Evolutionary conservation across 1,140 invertebrate genomes (phyloP), one percentile per base, ranked within the genome.

Genomic region (Drosophila pseudoananassae): DNA sequence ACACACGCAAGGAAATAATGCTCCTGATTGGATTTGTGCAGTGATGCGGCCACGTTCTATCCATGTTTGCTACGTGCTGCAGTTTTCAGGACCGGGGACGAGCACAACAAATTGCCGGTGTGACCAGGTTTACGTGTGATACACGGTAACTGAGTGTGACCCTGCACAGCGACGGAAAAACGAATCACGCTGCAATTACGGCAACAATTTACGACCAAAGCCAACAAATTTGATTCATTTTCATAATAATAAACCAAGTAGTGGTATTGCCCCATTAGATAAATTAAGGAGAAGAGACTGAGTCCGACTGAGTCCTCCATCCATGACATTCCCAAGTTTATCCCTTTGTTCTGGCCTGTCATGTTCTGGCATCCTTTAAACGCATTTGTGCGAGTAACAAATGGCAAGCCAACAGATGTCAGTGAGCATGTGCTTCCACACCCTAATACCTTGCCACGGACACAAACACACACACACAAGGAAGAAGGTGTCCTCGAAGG

Each of bases 1-100:
- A 47, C 20, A 68, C 60, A 38, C 40, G 46, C 56, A 65, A 33
- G 58, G 53, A 66, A 82, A 70, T 58, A 82, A 68, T 76, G 74
- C 70, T 49, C 69, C 65, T 88, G 82, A 85, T 85, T 85, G 82
- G 78, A 85, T 88, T 85, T 76, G 71, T 76, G 54, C 61, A 76
- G 63, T 75, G 61, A 75, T 76, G 71, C 73, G 61, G 53, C 60
- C 71, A 66, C 72, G 53, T 75, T 66, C 40, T 12, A 63, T 56
- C 20, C 20, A 31, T 47, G 40, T 69, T 58, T 87, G 82, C 60
- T 78, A 85, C 82, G 78, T 84, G 82, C 72, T 47, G 59, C 58
- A 71, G 57, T 50, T 57, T 57, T 45, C 12, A 27, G 25, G 25
- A 27, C 6, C 5, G 25, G 25, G 25, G 6, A 7, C 5, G 25